These are phyloP conservation scores for Helicoverpa armigera DNA, from an alignment of 1,140 invertebrate species.

Conservation along the genomic window DNA sequence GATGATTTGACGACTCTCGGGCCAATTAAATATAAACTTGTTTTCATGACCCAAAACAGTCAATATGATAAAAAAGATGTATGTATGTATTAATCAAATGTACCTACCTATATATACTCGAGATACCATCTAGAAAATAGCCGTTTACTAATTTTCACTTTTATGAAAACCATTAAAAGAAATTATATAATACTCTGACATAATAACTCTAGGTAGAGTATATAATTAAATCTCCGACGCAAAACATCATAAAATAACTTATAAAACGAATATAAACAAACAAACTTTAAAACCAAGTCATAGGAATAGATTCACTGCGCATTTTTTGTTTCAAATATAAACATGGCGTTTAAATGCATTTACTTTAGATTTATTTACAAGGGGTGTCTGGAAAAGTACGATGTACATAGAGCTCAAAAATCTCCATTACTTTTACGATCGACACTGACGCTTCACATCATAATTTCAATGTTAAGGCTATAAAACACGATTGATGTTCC, in stretches of 20 bases:
- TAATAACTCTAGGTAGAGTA: neutral
- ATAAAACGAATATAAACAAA: conserved; percentile 15
- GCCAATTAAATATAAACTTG: no score
- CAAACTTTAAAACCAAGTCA: neutral
- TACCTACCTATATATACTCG: no score
- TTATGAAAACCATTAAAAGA: no score
- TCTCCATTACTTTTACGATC: conserved; percentile 38
- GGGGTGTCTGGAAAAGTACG: conserved; percentile 38
- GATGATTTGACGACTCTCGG: no score
- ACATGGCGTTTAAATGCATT: conserved; percentile 34
- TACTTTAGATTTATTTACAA: conserved; percentile 45
- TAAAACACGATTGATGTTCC: conserved; percentile 46
- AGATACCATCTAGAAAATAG: no score
- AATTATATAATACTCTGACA: neutral
- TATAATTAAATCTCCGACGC: neutral
- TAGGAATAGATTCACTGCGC: conserved; percentile 10
- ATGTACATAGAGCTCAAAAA: conserved; percentile 34
- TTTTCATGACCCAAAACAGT: no score
- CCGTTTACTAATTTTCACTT: no score
- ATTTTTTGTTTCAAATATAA: conserved; percentile 16
- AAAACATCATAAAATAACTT: neutral
- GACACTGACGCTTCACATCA: conserved; percentile 17
- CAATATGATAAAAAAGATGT: no score
- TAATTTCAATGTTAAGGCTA: conserved; percentile 44
- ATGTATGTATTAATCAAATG: no score